Evolutionary conservation across 2,888 invertebrate genomes (phyloP), one percentile per base, ranked within the genome.

Genomic region (Dasypolia templi): DNA sequence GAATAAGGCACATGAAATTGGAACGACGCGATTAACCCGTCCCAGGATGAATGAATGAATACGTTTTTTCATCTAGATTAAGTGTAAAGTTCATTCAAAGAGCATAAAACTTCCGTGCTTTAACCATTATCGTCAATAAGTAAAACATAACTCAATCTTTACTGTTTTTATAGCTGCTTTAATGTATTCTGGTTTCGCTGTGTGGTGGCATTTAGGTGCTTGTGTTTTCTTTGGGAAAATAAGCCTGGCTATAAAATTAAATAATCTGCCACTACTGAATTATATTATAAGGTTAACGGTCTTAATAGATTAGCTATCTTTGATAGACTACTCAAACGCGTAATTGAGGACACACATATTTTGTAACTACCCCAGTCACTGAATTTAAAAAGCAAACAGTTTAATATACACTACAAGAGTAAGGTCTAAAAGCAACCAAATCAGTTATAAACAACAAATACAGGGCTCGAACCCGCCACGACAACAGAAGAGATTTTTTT

Each of bases 1-100:
- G 82, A 80, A 78, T 74, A 68, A 74, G 85, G 74, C 82, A 67
- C 79, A 86, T 67, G 89, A 87, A 89, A 88, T 89, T 84, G 82
- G 85, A 68, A 74, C 79, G 68, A 46, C 56, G 42, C 44, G 83
- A 83, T 87, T 80, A 70, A 64, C 39, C 63, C 75, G 68, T 70
- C 83, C 42, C 49, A 46, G 75, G 72, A 75, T 77, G 77, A 82
- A 80, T 84, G 75, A 86, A 87, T 85, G 81, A 84, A 85, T 85
- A 80, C 74, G 56, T 73, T 79, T 22, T 81, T 78, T 79, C 81
- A 83, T 88, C 83, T 81, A 88, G 85, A 83, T 84, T 84, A 81
- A 61, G 80, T 85, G 67, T 75, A 77, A 82, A 85, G 87, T 84
- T 81, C 84, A 84, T 85, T 87, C 84, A 79, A 67, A 71, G 81